Conservation (phyloP, 2,113 vertebrate species). For the Nyctibius bracteatus region DNA sequence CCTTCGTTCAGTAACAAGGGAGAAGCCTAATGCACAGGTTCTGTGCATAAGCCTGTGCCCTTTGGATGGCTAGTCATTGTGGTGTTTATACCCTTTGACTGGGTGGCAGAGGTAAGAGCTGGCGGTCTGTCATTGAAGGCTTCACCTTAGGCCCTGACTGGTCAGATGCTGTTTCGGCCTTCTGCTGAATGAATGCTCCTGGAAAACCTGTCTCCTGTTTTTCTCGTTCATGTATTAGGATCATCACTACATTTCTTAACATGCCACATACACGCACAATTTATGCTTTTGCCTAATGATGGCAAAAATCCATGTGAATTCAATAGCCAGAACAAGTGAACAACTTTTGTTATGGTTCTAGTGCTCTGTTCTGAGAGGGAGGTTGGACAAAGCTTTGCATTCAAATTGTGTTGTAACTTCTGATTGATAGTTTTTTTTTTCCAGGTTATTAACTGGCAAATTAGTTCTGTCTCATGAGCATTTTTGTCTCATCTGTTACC, state of each 20-base stretch:
- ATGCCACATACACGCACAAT: neutral
- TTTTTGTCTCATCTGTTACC: neutral
- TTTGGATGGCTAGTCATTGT: neutral
- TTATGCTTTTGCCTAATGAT: neutral
- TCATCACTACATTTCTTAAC: neutral
- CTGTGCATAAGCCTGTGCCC: neutral
- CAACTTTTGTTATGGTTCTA: neutral
- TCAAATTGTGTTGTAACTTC: neutral
- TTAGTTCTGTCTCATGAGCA: neutral
- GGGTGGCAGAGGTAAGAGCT: neutral
- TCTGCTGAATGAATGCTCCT: neutral
- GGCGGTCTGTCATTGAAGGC: neutral
- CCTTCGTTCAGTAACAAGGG: neutral
- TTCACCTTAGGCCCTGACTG: neutral
- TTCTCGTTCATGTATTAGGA: neutral
- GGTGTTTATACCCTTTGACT: neutral
- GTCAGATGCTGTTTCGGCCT: neutral
- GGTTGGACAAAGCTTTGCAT: neutral
- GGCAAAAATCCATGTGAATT: neutral
- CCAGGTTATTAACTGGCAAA: neutral
- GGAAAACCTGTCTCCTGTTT: neutral
- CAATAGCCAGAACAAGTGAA: neutral
- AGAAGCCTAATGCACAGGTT: neutral
- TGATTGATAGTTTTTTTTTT: neutral
- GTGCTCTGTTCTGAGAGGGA: neutral